These are phyloP conservation scores for Cichlasoma orientale DNA, from an alignment of 2,797 vertebrate genomes.

Conservation along the genomic window DNA sequence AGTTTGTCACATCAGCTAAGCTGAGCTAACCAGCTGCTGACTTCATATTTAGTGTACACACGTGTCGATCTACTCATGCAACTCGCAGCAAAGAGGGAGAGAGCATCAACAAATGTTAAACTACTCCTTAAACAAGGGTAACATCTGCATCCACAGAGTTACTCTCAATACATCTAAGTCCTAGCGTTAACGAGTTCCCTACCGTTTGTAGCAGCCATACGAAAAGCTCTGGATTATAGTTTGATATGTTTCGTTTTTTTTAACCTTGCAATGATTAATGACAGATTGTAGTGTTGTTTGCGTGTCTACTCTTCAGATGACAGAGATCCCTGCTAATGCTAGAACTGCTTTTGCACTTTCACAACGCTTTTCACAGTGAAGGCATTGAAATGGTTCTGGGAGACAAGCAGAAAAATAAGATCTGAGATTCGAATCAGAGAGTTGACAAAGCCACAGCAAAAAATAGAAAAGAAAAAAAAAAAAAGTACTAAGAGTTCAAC, in stretches of 20 bases:
- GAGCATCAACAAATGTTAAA: slow-evolving; percentile 6
- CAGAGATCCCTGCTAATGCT: slow-evolving; percentile 32
- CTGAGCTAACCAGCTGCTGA: background rate
- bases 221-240: slow-evolving; percentile 60
- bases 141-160: slow-evolving; percentile 9
- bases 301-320: slow-evolving; percentile 37
- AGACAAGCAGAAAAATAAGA: slow-evolving; percentile 9
- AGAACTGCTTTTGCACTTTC: slow-evolving; percentile 40
- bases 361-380: slow-evolving; percentile 39
- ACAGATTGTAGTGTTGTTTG: slow-evolving; percentile 69
- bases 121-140: slow-evolving; percentile 19
- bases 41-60: background rate
- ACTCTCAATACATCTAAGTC: slow-evolving; percentile 16
- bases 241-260: slow-evolving; percentile 61
- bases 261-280: slow-evolving; percentile 26
- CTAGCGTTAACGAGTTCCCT: slow-evolving; percentile 37
- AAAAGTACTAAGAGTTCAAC: slow-evolving; percentile 52
- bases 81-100: background rate
- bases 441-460: slow-evolving; percentile 39
- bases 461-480: slow-evolving; percentile 50
- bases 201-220: slow-evolving; percentile 57
- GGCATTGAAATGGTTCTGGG: slow-evolving; percentile 64
- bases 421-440: slow-evolving; percentile 57
- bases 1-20: background rate
- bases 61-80: background rate